Evolutionary conservation across 2,797 vertebrate species (phyloP).

Genomic region (Enteromius mattozi): DNA sequence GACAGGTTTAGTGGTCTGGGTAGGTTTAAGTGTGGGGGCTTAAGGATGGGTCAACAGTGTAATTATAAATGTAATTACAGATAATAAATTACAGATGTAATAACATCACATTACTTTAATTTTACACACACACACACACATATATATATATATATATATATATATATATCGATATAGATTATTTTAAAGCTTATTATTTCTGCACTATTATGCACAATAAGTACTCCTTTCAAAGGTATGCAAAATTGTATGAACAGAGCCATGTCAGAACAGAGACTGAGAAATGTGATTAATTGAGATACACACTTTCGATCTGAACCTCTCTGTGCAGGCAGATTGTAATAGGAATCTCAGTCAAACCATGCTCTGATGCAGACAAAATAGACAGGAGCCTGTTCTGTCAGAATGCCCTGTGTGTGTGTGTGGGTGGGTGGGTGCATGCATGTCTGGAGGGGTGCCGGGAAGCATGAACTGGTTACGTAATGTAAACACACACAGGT

Average conservation of each 20-base stretch:
- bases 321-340: background rate
- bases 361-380: conserved; percentile 30
- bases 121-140: no score
- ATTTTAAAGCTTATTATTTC: no score
- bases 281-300: background rate
- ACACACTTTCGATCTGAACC: conserved; percentile 39
- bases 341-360: conserved; percentile 29
- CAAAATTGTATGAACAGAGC: no score
- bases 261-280: background rate
- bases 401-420: conserved; percentile 36
- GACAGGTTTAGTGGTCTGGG: background rate
- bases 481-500: conserved; percentile 2
- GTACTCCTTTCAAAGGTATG: background rate
- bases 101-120: background rate
- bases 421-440: conserved; percentile 7
- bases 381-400: conserved; percentile 21
- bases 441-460: conserved; percentile 19
- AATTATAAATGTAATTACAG: no score
- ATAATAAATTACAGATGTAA: background rate
- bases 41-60: no score
- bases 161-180: no score
- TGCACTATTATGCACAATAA: background rate
- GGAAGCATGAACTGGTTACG: background rate
- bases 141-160: no score
- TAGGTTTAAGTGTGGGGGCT: background rate